phyloP scores from a whole-genome alignment of 2,888 invertebrate species.

The Gari tellinella region DNA sequence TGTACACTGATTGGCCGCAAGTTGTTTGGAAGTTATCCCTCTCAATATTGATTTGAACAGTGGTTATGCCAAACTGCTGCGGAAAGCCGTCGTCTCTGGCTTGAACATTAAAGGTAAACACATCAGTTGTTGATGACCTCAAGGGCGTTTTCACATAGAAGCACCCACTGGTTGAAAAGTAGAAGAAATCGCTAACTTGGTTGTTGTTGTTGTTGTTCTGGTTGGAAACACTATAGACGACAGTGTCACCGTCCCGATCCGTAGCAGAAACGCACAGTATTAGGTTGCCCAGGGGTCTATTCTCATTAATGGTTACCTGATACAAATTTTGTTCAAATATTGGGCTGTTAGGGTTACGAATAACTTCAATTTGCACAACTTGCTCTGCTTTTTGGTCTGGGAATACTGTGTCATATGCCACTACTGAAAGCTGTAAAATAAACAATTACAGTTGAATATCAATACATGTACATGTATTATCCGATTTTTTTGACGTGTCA shows the following conservation, averaged over 20 bases:
- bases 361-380: slow-evolving; percentile 66
- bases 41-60: slow-evolving; percentile 66
- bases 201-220: slow-evolving; percentile 16
- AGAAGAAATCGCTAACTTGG: slow-evolving; percentile 40
- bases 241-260: slow-evolving; percentile 66
- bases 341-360: slow-evolving; percentile 72
- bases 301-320: slow-evolving; percentile 67
- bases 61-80: slow-evolving; percentile 62
- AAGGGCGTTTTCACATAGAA: slow-evolving; percentile 62
- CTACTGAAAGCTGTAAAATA: slow-evolving; percentile 64
- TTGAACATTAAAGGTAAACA: slow-evolving; percentile 63
- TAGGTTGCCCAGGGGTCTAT: slow-evolving; percentile 84
- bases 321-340: slow-evolving; percentile 58
- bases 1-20: slow-evolving; percentile 42
- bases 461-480: too few relatives aligned
- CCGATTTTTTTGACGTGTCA: too few relatives aligned
- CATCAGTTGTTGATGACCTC: slow-evolving; percentile 20
- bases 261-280: slow-evolving; percentile 88
- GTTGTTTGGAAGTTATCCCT: slow-evolving; percentile 61
- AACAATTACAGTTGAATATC: too few relatives aligned
- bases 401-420: slow-evolving; percentile 67
- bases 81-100: slow-evolving; percentile 68
- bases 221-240: slow-evolving; percentile 55
- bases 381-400: slow-evolving; percentile 58
- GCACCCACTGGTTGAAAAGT: slow-evolving; percentile 52